A percentile compares a stretch with the other conserved stretches of the same genome.
phyloP scores from a whole-genome alignment of 2,113 vertebrate species.

The Melanerpes formicivorus region DNA sequence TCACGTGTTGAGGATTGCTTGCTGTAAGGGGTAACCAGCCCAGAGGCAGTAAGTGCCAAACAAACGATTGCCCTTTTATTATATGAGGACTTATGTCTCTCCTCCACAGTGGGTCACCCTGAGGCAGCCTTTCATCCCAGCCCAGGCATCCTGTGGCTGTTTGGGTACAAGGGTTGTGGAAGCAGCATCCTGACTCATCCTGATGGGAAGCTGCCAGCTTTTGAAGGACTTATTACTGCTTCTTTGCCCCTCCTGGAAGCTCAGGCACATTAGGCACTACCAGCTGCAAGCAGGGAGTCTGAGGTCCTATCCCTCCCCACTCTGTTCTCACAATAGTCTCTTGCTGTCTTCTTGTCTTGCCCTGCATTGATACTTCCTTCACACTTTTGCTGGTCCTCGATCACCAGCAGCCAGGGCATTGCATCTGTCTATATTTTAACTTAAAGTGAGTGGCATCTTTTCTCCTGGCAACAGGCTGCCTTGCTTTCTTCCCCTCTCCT shows the following conservation, averaged over 20 bases:
- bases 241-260: not conserved
- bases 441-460: slow-evolving; percentile 42
- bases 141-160: not conserved
- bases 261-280: not conserved
- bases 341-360: not conserved
- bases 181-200: not conserved
- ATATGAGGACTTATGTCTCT: not conserved
- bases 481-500: slow-evolving; percentile 43
- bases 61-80: not conserved
- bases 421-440: slow-evolving; percentile 36
- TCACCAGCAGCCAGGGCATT: slow-evolving; percentile 14
- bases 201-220: not conserved
- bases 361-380: slow-evolving; percentile 11
- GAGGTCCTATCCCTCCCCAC: not conserved
- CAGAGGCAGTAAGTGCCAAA: not conserved
- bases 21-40: not conserved
- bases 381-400: not conserved
- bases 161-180: not conserved
- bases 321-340: not conserved
- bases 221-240: not conserved
- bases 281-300: not conserved
- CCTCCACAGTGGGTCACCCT: not conserved
- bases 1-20: not conserved
- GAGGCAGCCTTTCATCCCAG: not conserved
- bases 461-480: slow-evolving; percentile 48